Evolutionary conservation across 2,797 vertebrate genomes (phyloP).

Genomic region (Chiloscyllium punctatum): DNA sequence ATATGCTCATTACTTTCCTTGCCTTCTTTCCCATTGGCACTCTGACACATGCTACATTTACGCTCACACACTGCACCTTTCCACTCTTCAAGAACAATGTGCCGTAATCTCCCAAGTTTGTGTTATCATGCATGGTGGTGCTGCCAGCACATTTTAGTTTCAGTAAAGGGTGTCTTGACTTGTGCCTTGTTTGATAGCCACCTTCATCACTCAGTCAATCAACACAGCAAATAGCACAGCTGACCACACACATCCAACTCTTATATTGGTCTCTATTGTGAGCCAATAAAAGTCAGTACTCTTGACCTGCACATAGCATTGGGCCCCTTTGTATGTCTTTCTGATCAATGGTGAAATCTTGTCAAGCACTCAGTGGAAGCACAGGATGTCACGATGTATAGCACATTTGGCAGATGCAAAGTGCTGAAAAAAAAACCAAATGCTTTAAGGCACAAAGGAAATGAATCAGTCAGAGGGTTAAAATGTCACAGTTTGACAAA

Average conservation of each 20-base stretch:
- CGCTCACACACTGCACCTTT: background rate
- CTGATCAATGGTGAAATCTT: background rate
- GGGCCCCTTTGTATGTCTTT: conserved; percentile 10
- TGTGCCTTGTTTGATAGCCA: background rate
- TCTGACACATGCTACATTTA: background rate
- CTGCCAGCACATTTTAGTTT: background rate
- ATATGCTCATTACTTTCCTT: background rate
- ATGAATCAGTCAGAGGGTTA: conserved; percentile 28
- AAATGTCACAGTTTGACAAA: conserved; percentile 14
- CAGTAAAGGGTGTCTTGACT: background rate
- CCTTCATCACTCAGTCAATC: background rate
- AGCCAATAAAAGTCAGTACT: background rate
- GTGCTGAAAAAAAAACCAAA: background rate
- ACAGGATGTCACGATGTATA: background rate
- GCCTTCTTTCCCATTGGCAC: background rate
- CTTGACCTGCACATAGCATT: background rate
- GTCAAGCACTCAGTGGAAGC: background rate
- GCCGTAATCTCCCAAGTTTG: background rate
- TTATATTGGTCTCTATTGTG: background rate
- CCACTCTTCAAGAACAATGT: background rate
- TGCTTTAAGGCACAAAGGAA: conserved; percentile 27
- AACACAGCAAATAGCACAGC: background rate
- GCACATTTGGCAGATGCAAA: background rate
- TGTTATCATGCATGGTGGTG: background rate
- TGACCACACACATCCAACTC: background rate